Percentiles rank a stretch among this genome's conserved stretches.
Evolutionary conservation across 2,113 vertebrate species (phyloP).

Genomic region (Protobothrops flavoviridis): DNA sequence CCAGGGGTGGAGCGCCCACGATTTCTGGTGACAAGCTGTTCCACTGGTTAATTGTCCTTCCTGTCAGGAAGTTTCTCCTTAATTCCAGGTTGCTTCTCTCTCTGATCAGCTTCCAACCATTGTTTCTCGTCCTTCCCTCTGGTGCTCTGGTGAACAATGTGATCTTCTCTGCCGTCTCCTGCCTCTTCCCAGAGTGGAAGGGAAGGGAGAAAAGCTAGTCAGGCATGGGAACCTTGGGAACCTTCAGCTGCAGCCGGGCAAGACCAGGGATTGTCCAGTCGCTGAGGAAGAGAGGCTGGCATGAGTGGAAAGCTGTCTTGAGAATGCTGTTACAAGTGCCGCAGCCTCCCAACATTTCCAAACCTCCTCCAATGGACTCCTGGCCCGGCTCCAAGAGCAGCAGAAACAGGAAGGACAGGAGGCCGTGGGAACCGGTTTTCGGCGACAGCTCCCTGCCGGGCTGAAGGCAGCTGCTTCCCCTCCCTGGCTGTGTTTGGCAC

Average conservation of each 20-base stretch:
- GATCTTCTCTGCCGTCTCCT: too few relatives aligned
- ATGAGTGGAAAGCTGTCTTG: neutral
- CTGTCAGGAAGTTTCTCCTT: too few relatives aligned
- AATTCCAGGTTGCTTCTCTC: too few relatives aligned
- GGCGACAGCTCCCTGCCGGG: neutral
- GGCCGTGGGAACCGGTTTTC: constrained; percentile 15
- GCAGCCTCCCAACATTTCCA: neutral
- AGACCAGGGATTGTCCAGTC: neutral
- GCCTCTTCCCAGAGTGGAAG: neutral
- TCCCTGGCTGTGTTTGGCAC: neutral
- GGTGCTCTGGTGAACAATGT: too few relatives aligned
- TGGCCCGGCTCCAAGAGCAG: constrained; percentile 13
- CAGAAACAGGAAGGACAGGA: constrained; percentile 21
- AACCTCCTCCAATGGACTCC: neutral
- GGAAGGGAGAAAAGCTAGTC: neutral
- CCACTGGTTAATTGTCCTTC: too few relatives aligned
- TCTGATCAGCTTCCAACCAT: too few relatives aligned
- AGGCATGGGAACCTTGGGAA: neutral
- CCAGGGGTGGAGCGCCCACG: too few relatives aligned
- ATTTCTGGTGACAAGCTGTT: too few relatives aligned
- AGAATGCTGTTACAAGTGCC: neutral
- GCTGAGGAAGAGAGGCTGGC: neutral
- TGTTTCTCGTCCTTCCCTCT: too few relatives aligned
- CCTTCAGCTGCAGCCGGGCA: neutral
- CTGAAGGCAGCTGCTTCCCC: constrained; percentile 11